Conservation (phyloP, 2,888 invertebrate genomes). For the Cantharis flavilabris region DNA sequence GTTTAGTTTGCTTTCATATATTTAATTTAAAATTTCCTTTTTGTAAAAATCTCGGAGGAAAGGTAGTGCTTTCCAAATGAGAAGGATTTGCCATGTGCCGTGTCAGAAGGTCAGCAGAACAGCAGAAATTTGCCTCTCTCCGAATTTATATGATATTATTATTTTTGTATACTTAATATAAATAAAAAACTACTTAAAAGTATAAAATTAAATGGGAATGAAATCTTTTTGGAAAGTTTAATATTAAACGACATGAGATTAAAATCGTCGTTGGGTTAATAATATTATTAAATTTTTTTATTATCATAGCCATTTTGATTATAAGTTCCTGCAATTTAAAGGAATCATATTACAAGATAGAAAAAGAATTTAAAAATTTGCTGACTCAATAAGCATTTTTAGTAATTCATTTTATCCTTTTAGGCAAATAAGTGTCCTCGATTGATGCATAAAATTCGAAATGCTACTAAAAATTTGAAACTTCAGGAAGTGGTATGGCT, state of each 20-base stretch:
- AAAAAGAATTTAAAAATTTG: constrained; percentile 19
- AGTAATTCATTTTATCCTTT: constrained; percentile 33
- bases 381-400: constrained; percentile 29
- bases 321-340: constrained; percentile 8
- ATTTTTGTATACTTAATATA: no score
- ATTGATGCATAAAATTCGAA: constrained; percentile 45
- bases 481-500: constrained; percentile 43
- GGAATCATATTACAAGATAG: constrained; percentile 21
- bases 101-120: neutral
- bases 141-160: no score
- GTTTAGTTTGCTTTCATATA: neutral
- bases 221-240: neutral
- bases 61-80: no score
- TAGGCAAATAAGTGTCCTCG: constrained; percentile 45
- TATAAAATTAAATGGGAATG: neutral
- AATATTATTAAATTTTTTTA: neutral
- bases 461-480: constrained; percentile 39
- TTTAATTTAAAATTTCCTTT: neutral
- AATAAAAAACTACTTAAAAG: no score
- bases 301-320: constrained; percentile 7
- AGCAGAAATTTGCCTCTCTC: neutral
- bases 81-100: neutral
- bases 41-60: neutral
- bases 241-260: neutral
- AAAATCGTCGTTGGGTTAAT: neutral